phyloP scores from a whole-genome alignment of 2,113 vertebrate species.

The Anolis carolinensis region DNA sequence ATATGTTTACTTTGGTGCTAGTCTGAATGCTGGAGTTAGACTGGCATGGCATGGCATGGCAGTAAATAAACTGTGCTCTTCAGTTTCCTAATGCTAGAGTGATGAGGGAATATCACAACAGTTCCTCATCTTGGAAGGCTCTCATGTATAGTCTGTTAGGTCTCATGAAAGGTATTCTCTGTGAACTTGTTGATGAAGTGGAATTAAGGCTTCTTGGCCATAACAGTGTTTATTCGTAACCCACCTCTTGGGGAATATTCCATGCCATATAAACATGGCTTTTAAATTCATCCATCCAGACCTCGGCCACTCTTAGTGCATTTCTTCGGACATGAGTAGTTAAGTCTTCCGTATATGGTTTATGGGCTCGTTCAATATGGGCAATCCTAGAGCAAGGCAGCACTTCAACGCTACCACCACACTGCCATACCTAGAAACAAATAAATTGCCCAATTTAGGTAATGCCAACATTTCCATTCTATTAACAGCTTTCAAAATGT shows the following conservation, averaged over 20 bases:
- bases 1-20: too few relatives aligned
- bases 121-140: background rate
- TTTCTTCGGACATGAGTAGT: conserved; percentile 92
- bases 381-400: conserved; percentile 94
- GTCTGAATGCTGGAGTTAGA: too few relatives aligned
- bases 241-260: conserved; percentile 96
- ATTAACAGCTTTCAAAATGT: background rate
- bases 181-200: background rate
- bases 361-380: conserved; percentile 95
- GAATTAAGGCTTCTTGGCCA: background rate
- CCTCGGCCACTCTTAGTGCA: conserved; percentile 92
- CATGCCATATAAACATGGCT: conserved; percentile 99
- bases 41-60: too few relatives aligned
- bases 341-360: conserved; percentile 95
- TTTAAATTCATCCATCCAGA: conserved; percentile 99
- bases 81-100: too few relatives aligned
- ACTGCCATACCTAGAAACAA: conserved; percentile 91
- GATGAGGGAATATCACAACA: background rate
- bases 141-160: background rate
- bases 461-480: background rate
- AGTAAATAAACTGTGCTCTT: too few relatives aligned
- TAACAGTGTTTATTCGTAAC: background rate
- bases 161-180: background rate
- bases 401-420: conserved; percentile 95
- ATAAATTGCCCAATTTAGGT: background rate